Conservation (phyloP, 2,888 invertebrate genomes). For the Parnassius mnemosyne region DNA sequence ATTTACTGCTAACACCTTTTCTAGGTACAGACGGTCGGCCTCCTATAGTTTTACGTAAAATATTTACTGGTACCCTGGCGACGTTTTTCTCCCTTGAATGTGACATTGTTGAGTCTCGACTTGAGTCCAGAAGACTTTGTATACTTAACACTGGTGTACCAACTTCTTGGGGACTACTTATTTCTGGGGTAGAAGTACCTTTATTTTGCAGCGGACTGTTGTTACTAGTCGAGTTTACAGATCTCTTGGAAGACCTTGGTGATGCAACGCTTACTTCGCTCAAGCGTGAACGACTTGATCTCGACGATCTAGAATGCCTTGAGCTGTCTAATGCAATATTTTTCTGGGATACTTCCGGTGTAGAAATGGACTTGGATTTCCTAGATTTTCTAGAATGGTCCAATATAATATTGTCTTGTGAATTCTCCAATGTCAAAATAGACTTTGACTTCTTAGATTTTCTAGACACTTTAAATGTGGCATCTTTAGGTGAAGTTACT, state of each 20-base stretch:
- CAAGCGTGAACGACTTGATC: neutral
- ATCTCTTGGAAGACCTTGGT: slow-evolving; percentile 3
- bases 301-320: neutral
- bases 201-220: slow-evolving; percentile 24
- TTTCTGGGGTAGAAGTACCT: slow-evolving; percentile 48
- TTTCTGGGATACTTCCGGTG: neutral
- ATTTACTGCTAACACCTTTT: slow-evolving; percentile 35
- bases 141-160: slow-evolving; percentile 64
- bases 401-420: neutral
- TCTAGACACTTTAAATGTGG: neutral
- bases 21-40: slow-evolving; percentile 35
- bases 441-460: slow-evolving; percentile 15
- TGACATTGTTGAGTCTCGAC: slow-evolving; percentile 39
- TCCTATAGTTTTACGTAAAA: slow-evolving; percentile 49
- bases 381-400: slow-evolving; percentile 1
- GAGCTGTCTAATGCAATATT: slow-evolving; percentile 4
- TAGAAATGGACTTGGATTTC: neutral
- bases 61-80: neutral
- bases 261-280: neutral
- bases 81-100: slow-evolving; percentile 33
- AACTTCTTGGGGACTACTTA: slow-evolving; percentile 46
- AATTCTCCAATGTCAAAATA: neutral
- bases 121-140: slow-evolving; percentile 55
- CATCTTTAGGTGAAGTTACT: neutral
- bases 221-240: slow-evolving; percentile 5